A percentile compares a stretch with the other conserved stretches of the same genome.
These are phyloP conservation scores for Pegea sp. DNA, from an alignment of 23 tunicate species.

Conservation along the genomic window DNA sequence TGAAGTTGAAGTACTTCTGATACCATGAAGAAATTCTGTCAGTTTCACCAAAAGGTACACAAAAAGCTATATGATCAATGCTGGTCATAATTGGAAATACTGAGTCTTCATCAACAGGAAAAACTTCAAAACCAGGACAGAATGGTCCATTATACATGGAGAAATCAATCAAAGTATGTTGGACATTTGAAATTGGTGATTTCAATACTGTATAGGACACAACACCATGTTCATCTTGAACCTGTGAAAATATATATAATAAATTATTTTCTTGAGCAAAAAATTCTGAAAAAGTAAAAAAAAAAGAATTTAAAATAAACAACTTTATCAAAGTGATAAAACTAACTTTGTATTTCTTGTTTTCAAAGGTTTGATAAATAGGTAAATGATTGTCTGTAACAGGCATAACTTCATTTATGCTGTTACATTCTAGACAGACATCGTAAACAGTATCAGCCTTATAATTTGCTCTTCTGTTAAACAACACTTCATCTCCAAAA, in stretches of 20 bases:
- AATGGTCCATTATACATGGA: slow-evolving; percentile 45
- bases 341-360: no score
- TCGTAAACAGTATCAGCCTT: slow-evolving; percentile 48
- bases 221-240: slow-evolving; percentile 28
- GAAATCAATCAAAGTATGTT: slow-evolving; percentile 60
- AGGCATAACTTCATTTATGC: slow-evolving; percentile 8
- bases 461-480: slow-evolving; percentile 26
- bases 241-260: neutral
- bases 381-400: no score
- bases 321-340: no score
- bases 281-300: no score
- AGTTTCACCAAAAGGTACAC: slow-evolving; percentile 15
- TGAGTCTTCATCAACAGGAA: neutral
- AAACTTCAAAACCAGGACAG: slow-evolving; percentile 41
- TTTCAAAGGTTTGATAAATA: no score
- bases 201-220: slow-evolving; percentile 40
- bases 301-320: no score
- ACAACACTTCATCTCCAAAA: no score
- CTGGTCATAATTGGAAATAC: slow-evolving; percentile 1
- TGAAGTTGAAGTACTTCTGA: slow-evolving; percentile 24
- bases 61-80: slow-evolving; percentile 68
- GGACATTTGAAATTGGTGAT: slow-evolving; percentile 72
- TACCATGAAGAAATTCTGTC: slow-evolving; percentile 34
- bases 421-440: slow-evolving; percentile 33
- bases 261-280: neutral